Conservation (phyloP, 30 jellyfish, hydroid and myxozoan genomes). For the Phacellophora camtschatica region DNA sequence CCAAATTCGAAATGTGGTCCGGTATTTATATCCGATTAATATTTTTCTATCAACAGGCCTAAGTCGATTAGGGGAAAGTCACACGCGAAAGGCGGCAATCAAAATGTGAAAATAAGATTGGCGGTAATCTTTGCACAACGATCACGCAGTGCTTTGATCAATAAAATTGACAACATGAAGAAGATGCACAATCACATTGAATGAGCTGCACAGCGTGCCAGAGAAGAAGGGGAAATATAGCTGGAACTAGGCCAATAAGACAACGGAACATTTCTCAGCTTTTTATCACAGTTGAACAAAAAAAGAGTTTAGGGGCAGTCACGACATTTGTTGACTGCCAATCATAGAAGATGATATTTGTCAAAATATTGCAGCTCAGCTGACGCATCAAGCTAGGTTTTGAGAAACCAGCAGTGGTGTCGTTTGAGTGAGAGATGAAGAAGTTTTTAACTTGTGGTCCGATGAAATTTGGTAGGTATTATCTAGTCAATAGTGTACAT, state of each 20-base stretch:
- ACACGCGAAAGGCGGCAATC: slow-evolving; percentile 22
- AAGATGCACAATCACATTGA: not conserved
- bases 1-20: too few species aligned
- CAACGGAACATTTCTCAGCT: too few species aligned
- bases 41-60: slow-evolving; percentile 23
- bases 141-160: not conserved
- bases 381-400: too few species aligned
- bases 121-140: not conserved
- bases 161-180: not conserved
- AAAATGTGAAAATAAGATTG: not conserved
- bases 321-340: not conserved
- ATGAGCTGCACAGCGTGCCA: slow-evolving; percentile 33
- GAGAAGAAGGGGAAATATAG: not conserved
- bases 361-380: too few species aligned
- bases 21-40: not conserved
- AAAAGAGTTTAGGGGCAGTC: not conserved
- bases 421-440: not conserved
- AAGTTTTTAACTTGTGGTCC: slow-evolving; percentile 37
- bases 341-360: not conserved
- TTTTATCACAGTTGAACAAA: not conserved
- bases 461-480: slow-evolving; percentile 52
- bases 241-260: too few species aligned
- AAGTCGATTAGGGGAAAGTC: slow-evolving; percentile 27
- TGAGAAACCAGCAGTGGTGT: not conserved
- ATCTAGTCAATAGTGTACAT: too few species aligned